A percentile compares a stretch with the other conserved stretches of the same genome.
phyloP scores from a whole-genome alignment of 2,797 vertebrate genomes.

The Hydrolagus colliei region DNA sequence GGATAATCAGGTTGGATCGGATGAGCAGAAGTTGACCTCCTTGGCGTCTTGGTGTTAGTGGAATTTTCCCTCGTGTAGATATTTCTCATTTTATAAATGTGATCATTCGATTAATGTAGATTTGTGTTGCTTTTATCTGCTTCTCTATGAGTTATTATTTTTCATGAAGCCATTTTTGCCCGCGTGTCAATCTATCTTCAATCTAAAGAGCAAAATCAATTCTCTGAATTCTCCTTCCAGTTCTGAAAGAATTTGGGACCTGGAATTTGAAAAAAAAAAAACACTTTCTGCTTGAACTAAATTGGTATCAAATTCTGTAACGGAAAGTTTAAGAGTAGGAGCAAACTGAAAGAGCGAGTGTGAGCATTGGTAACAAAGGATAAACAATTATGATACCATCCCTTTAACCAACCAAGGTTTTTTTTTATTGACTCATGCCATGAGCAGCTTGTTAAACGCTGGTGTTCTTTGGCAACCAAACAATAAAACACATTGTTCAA shows the following conservation, averaged over 20 bases:
- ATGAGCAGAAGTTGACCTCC: background rate
- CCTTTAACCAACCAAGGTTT: background rate
- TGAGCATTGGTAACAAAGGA: background rate
- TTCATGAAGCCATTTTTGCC: conserved; percentile 1
- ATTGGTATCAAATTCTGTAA: background rate
- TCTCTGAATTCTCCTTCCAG: background rate
- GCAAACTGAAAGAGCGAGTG: background rate
- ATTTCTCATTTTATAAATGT: background rate
- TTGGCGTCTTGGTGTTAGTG: background rate
- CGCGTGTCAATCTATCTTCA: background rate
- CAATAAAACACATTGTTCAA: too few relatives aligned
- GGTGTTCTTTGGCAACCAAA: too few relatives aligned
- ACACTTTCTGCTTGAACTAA: background rate
- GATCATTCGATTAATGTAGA: background rate
- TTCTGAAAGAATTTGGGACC: background rate
- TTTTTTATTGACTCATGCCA: too few relatives aligned
- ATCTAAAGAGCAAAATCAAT: background rate
- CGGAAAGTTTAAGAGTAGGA: background rate
- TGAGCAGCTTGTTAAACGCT: too few relatives aligned
- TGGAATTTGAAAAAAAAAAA: background rate
- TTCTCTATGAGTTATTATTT: background rate
- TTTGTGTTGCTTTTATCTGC: background rate
- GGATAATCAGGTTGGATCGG: background rate
- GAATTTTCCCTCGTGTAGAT: background rate
- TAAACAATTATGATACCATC: background rate